Evolutionary conservation across 2,888 invertebrate species (phyloP).

Genomic region (Drosophila fungiperda): DNA sequence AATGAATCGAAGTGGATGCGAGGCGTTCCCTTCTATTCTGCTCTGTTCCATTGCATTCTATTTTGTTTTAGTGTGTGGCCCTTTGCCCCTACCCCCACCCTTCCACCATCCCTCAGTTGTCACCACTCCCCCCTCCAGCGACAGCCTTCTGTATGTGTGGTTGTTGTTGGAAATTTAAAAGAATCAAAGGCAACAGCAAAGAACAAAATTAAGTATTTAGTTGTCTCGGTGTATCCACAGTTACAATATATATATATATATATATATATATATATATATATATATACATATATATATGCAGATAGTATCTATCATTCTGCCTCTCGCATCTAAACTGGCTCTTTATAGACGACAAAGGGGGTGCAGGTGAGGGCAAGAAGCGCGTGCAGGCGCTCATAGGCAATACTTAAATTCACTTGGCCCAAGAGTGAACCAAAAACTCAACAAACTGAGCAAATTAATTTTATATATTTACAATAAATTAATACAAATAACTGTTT

Average conservation of each 20-base stretch:
- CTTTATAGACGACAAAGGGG: not conserved
- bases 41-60: constrained; percentile 39
- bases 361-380: constrained; percentile 4
- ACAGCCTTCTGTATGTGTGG: constrained; percentile 1
- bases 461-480: not conserved
- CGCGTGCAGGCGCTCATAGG: constrained; percentile 35
- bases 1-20: constrained; percentile 27
- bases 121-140: no score
- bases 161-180: constrained; percentile 75
- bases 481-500: not conserved
- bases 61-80: constrained; percentile 36
- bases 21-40: constrained; percentile 32
- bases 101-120: not conserved
- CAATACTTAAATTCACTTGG: constrained; percentile 41
- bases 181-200: constrained; percentile 77
- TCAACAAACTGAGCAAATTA: not conserved
- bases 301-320: constrained; percentile 63
- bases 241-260: not conserved
- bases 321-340: constrained; percentile 42
- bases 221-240: constrained; percentile 42
- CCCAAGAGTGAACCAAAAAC: constrained; percentile 41
- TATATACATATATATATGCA: not conserved
- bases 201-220: constrained; percentile 79
- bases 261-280: not conserved
- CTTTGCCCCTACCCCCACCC: constrained; percentile 16